Conservation (phyloP, 2,888 invertebrate genomes). For the Gibbula magus region DNA sequence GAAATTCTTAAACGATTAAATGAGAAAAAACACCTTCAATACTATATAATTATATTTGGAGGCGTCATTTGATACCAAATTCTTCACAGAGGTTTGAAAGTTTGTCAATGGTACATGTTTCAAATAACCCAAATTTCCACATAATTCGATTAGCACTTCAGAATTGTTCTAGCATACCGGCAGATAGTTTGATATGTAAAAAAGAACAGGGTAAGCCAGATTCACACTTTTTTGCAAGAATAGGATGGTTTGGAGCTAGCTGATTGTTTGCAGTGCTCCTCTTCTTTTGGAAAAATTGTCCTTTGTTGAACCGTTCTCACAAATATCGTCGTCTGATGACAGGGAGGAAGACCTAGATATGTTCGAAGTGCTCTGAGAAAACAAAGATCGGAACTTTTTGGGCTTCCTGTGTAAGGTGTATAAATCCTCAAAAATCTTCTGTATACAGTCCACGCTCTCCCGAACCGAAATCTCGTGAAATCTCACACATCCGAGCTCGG, state of each 20-base stretch:
- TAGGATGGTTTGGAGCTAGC: not conserved
- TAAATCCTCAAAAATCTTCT: constrained; percentile 78
- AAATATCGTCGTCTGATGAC: constrained; percentile 1
- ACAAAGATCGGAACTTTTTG: constrained; percentile 41
- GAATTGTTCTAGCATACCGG: too few species aligned
- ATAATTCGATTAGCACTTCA: too few species aligned
- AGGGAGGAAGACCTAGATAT: constrained; percentile 32
- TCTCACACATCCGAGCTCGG: constrained; percentile 73
- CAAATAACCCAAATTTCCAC: too few species aligned
- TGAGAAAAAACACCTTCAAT: too few species aligned
- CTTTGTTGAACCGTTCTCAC: not conserved
- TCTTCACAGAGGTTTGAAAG: too few species aligned
- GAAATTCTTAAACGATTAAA: too few species aligned
- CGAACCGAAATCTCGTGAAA: constrained; percentile 91
- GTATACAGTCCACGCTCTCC: constrained; percentile 89
- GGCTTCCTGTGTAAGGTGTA: constrained; percentile 41
- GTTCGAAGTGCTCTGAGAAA: constrained; percentile 31
- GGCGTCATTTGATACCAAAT: too few species aligned
- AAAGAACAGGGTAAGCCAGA: too few species aligned
- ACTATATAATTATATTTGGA: too few species aligned
- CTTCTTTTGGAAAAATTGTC: constrained; percentile 1
- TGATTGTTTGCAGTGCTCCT: constrained; percentile 14
- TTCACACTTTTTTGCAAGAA: too few species aligned
- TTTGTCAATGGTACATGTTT: too few species aligned
- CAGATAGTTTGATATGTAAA: too few species aligned